Conservation (phyloP, 1,140 invertebrate species). For the Manduca sexta region DNA sequence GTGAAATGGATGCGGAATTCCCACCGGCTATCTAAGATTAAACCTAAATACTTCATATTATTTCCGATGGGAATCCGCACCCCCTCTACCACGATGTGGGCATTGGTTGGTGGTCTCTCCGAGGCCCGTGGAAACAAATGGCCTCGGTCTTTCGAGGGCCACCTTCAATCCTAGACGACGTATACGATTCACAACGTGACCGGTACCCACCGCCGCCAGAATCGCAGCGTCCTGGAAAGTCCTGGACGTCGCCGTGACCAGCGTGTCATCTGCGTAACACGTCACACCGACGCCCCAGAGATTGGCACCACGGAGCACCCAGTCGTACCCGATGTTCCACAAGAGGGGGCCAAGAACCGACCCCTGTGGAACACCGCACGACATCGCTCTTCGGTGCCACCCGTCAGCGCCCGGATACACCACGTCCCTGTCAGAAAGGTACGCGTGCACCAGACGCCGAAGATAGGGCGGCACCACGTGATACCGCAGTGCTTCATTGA, state of each 20-base stretch:
- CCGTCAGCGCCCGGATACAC: background rate
- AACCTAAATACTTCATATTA: background rate
- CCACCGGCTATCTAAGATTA: background rate
- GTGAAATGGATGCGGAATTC: slow-evolving; percentile 1
- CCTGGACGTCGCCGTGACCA: background rate
- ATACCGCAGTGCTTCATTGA: background rate
- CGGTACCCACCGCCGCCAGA: background rate
- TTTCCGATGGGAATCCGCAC: background rate
- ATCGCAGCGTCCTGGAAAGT: background rate
- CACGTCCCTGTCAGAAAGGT: background rate
- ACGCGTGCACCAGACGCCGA: background rate
- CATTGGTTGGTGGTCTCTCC: background rate
- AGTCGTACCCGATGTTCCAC: background rate
- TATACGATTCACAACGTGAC: background rate
- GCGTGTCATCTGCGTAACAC: background rate
- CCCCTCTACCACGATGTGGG: background rate
- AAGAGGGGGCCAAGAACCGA: background rate
- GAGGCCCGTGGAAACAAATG: slow-evolving; percentile 1
- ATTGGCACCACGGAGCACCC: background rate
- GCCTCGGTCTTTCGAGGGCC: slow-evolving; percentile 4
- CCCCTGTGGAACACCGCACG: background rate
- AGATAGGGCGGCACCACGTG: background rate
- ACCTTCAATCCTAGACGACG: background rate
- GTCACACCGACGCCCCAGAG: background rate
- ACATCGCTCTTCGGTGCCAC: background rate